These are phyloP conservation scores for Eidolon helvum DNA, from an alignment of 2,113 vertebrate species.

Conservation along the genomic window DNA sequence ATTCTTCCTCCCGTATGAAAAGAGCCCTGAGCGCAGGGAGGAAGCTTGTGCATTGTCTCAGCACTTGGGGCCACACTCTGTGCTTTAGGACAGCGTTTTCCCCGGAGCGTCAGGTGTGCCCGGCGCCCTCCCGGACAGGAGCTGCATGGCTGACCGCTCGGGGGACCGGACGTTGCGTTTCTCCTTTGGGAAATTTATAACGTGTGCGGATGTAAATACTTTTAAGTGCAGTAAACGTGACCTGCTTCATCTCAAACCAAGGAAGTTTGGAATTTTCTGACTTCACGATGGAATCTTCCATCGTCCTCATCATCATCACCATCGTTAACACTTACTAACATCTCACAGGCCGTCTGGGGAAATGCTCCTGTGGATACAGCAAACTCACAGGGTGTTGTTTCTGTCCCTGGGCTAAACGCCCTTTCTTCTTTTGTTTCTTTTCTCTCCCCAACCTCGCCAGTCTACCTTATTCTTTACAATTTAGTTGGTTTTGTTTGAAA, in stretches of 20 bases:
- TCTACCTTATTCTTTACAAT: not conserved
- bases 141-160: not conserved
- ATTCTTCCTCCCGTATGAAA: not conserved
- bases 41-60: not conserved
- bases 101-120: not conserved
- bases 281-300: no score
- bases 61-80: not conserved
- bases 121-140: not conserved
- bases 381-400: not conserved
- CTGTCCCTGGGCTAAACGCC: no score
- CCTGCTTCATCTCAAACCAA: not conserved
- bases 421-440: not conserved
- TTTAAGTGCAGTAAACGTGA: not conserved
- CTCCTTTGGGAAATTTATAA: not conserved
- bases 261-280: not conserved
- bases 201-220: not conserved
- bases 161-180: not conserved
- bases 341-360: not conserved
- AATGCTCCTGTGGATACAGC: no score
- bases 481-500: not conserved
- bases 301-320: not conserved
- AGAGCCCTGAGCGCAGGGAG: not conserved
- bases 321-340: not conserved
- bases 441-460: not conserved
- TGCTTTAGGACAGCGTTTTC: not conserved